phyloP scores from a whole-genome alignment of 2,888 invertebrate genomes.

The Zonitis immaculata region DNA sequence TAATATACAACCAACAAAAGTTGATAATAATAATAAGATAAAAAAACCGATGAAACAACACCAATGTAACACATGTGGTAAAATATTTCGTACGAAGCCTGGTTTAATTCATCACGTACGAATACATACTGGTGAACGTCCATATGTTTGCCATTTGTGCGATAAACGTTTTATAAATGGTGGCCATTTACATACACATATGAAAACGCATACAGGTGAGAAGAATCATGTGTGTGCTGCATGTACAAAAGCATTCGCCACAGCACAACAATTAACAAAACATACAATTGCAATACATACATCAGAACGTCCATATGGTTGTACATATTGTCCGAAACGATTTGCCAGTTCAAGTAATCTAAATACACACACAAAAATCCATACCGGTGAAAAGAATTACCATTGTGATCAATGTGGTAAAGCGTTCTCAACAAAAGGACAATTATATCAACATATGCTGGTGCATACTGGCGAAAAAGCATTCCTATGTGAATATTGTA shows the following conservation, averaged over 20 bases:
- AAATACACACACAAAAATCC: conserved; percentile 46
- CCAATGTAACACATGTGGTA: conserved; percentile 48
- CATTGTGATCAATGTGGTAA: conserved; percentile 48
- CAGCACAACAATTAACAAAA: conserved; percentile 48
- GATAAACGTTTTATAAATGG: conserved; percentile 48
- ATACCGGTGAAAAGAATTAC: conserved; percentile 49
- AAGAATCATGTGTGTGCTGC: conserved; percentile 48
- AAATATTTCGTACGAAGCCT: conserved; percentile 46
- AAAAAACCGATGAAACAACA: conserved; percentile 39
- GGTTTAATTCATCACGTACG: conserved; percentile 47
- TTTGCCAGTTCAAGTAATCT: conserved; percentile 49
- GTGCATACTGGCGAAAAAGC: conserved; percentile 48
- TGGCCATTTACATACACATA: conserved; percentile 48
- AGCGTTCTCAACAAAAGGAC: conserved; percentile 48
- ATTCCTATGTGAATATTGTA: conserved; percentile 47
- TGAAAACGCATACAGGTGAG: conserved; percentile 49
- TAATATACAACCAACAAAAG: conserved; percentile 11
- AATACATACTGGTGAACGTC: too few species aligned
- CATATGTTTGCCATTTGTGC: conserved; percentile 47
- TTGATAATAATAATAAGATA: conserved; percentile 7
- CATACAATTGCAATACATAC: conserved; percentile 48
- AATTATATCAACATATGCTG: conserved; percentile 46
- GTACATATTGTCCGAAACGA: conserved; percentile 45
- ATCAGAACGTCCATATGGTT: conserved; percentile 46
- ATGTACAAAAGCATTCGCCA: conserved; percentile 47